These are phyloP conservation scores for Spatula clypeata DNA, from an alignment of 2,797 vertebrate genomes.

Conservation along the genomic window DNA sequence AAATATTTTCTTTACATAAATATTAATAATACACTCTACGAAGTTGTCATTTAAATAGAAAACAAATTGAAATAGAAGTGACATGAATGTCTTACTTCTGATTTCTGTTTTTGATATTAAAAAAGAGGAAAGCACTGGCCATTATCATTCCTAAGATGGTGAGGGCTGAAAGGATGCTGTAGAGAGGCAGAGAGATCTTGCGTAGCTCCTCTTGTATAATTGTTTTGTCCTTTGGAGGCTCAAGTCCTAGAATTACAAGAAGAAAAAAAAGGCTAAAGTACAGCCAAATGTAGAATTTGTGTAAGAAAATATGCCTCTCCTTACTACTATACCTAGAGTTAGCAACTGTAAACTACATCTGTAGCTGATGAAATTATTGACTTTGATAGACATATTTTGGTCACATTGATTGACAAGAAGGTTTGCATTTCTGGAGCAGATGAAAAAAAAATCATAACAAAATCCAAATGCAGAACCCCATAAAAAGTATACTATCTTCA, in stretches of 20 bases:
- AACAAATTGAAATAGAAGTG: background rate
- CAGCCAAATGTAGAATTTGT: background rate
- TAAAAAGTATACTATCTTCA: background rate
- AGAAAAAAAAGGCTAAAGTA: background rate
- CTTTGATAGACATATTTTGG: slow-evolving; percentile 18
- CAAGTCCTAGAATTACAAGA: slow-evolving; percentile 86
- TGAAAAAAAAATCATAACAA: background rate
- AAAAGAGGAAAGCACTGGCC: slow-evolving; percentile 98
- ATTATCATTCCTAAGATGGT: slow-evolving; percentile 98
- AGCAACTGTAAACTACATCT: background rate
- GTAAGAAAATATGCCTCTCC: background rate
- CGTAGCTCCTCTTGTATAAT: slow-evolving; percentile 94
- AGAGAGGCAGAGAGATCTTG: slow-evolving; percentile 96
- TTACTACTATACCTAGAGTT: background rate
- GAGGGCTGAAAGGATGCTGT: slow-evolving; percentile 97
- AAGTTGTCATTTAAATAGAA: background rate
- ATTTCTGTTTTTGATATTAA: slow-evolving; percentile 99
- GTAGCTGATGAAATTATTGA: background rate
- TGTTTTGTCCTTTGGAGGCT: slow-evolving; percentile 96
- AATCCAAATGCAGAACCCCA: background rate
- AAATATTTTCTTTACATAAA: background rate
- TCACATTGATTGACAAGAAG: slow-evolving; percentile 5
- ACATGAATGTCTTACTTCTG: slow-evolving; percentile 90
- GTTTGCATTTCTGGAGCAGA: background rate
- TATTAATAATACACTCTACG: background rate